phyloP scores from a whole-genome alignment of 2,113 vertebrate species.

The Pardalotus punctatus region DNA sequence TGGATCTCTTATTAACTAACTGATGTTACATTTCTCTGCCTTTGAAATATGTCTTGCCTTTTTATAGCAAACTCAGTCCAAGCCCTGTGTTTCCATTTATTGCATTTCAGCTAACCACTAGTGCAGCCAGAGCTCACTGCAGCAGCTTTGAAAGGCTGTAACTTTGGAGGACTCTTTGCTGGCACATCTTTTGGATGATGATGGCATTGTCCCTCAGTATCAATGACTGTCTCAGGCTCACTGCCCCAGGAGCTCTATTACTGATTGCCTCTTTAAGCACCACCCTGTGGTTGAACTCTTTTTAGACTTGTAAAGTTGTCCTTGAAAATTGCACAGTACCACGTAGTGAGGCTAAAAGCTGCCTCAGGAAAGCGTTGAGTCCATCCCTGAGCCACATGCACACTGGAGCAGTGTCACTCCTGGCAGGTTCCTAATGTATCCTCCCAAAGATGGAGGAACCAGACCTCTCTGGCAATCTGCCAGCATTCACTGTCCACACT shows the following conservation, averaged over 20 bases:
- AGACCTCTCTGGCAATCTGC: background rate
- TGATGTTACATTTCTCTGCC: background rate
- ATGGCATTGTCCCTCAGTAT: background rate
- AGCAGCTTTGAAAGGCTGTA: background rate
- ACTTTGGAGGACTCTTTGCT: background rate
- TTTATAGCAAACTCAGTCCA: background rate
- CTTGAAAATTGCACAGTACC: fast-evolving
- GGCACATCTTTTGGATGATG: background rate
- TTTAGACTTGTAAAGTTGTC: background rate
- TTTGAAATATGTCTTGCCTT: background rate
- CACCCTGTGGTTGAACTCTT: background rate
- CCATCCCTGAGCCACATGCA: background rate
- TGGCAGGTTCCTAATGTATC: background rate
- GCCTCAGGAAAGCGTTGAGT: background rate
- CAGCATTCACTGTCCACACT: background rate
- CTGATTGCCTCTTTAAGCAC: background rate
- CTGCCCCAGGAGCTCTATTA: background rate
- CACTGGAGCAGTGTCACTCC: background rate
- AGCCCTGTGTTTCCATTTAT: background rate
- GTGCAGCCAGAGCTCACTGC: background rate
- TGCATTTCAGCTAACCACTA: background rate
- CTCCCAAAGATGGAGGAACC: background rate
- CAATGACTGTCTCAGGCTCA: background rate
- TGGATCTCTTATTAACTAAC: background rate
- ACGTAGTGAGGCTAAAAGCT: background rate